Base-by-base conservation (phyloP, 2,113 vertebrate species). In the Macquaria ambigua region DNA sequence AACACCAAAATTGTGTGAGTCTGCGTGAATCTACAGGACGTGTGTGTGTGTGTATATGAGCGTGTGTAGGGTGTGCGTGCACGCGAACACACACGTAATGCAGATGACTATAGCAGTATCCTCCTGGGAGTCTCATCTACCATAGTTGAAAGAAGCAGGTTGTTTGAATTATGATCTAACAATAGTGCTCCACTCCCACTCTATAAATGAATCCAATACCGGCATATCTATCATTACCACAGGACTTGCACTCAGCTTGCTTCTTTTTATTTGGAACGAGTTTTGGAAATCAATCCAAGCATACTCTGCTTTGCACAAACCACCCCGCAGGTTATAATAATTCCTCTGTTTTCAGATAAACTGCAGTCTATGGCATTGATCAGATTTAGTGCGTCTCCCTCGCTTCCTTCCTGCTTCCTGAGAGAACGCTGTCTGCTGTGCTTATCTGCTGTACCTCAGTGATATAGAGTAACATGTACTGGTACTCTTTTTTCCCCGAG, bases 111-210 rank as follows among this genome's bases (percentile, higher is more conserved):
- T 14, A 77, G 84, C 86, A 63, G 74, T 41, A 73, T 90, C 82
- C 90, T 90, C 92, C 86, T 25, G 91, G 83, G 92, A 87, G 77
- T 56, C 88, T 88, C 90, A 92, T 94, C 85, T 84, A 88, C 77
- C 61, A 79, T 82, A 87, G 89, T 84, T 92, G 91, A 93, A 92
- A 95, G 90, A 93, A 93, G 90, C 93, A 92, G 93, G 93, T 87
- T 95, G 92, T 90, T 90, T 94, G 93, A 95, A 94, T 95, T 92
- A 95, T 90, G 90, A 88, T 87, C 92, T 88, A 92, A 94, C 92
- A 94, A 93, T 93, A 88, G 93, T 81, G 84, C 79, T 89, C 87
- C 86, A 75, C 89, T 89, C 77, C 85, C 70, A 61, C 89, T 85
- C 92, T 81, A 89, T 92, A 93, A 93, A 94, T 89, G 90, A 92